Percentiles rank a stretch among this genome's conserved stretches.
Evolutionary conservation across 1,140 invertebrate species (phyloP).

Genomic region (Theocolax elegans): DNA sequence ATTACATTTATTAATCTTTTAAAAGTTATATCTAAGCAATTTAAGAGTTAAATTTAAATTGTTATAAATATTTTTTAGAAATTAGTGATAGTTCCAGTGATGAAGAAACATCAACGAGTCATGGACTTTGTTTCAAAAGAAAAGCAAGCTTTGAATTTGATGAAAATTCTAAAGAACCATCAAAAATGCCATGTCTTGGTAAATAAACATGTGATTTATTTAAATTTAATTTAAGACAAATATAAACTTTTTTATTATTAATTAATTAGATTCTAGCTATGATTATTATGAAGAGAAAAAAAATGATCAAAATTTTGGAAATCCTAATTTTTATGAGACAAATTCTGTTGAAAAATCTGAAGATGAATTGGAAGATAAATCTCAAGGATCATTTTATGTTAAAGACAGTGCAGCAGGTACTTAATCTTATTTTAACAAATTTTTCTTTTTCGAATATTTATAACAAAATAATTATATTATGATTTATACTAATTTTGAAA

Average conservation of each 20-base stretch:
- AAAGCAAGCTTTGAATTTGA: background rate
- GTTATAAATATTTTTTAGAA: slow-evolving; percentile 1
- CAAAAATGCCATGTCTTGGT: slow-evolving; percentile 8
- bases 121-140: no score
- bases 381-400: slow-evolving; percentile 11
- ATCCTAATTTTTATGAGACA: slow-evolving; percentile 22
- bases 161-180: background rate
- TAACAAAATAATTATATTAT: background rate
- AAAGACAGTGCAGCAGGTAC: background rate
- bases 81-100: slow-evolving; percentile 12
- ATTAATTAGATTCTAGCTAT: background rate
- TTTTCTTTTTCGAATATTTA: slow-evolving; percentile 2
- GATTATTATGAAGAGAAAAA: slow-evolving; percentile 13
- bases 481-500: background rate
- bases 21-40: background rate
- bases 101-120: background rate
- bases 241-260: background rate
- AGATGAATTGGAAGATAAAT: slow-evolving; percentile 15
- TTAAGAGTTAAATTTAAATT: background rate
- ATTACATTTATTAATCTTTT: background rate
- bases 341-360: slow-evolving; percentile 9
- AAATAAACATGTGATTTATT: background rate
- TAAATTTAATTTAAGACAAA: background rate
- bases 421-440: background rate
- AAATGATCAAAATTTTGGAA: background rate